Evolutionary conservation across 2,888 invertebrate genomes (phyloP), one percentile per base, ranked within the genome.

Genomic region (Capitulum mitella): DNA sequence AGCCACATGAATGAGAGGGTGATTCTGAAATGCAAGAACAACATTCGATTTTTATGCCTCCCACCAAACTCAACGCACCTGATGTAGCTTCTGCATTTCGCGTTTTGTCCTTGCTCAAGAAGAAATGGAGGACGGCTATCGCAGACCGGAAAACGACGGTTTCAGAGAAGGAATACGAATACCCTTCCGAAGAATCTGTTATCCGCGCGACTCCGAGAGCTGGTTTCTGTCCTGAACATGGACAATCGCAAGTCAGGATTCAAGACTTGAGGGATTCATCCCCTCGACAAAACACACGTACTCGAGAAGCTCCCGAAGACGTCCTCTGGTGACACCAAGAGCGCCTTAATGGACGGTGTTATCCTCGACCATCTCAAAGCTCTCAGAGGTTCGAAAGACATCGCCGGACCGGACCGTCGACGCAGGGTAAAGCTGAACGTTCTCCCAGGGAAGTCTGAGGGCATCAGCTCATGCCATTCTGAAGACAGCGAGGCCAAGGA

Each of bases 1-100:
- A 58, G 58, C n/a, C 58, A 58, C 58, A 58, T n/a, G n/a, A 58
- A n/a, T 58, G 58, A 58, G 26, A 58, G n/a, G 58, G 58, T 58
- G 26, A 12, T 58, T 12, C 26, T n/a, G n/a, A 58, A 58, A n/a
- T 58, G 58, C 58, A 58, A 58, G 58, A 26, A 58, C 58, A 58
- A 58, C 58, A 58, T 58, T 3, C 26, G 58, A 12, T 58, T 58
- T n/a, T n/a, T 58, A 58, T 58, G 58, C n/a, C 58, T 58, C 58
- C n/a, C 58, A 58, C 58, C 58, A 3, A 58, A 58, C 58, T 58
- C 58, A n/a, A 58, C 58, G n/a, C 58, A 58, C n/a, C 58, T 58
- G n/a, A 58, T n/a, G n/a, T n/a, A 58, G 12, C 58, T n/a, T n/a
- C 58, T 58, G 8, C 14, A 51, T 19, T 10, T 51, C 51, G 51